phyloP scores from a whole-genome alignment of 2,797 vertebrate species.

The Novumbra hubbsi region DNA sequence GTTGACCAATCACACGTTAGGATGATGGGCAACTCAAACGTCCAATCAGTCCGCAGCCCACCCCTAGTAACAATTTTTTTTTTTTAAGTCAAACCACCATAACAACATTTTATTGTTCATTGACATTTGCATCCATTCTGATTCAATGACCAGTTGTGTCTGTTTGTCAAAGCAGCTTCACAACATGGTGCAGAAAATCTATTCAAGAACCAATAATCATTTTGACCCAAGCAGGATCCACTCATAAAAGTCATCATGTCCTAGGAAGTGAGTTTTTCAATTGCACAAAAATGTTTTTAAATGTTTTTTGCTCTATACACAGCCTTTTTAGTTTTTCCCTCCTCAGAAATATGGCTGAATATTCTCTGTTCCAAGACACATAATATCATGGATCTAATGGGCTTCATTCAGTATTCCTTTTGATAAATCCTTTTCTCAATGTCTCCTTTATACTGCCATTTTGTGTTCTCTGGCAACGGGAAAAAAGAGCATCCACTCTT shows the following conservation, averaged over 20 bases:
- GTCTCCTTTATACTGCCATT: slow-evolving; percentile 16
- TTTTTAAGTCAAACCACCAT: slow-evolving; percentile 50
- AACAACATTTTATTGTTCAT: slow-evolving; percentile 31
- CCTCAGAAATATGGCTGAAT: slow-evolving; percentile 62
- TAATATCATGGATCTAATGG: slow-evolving; percentile 46
- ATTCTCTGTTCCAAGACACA: slow-evolving; percentile 49
- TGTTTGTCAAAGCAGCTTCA: slow-evolving; percentile 46
- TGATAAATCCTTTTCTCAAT: slow-evolving; percentile 37
- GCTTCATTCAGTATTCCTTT: slow-evolving; percentile 33
- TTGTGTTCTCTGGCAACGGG: slow-evolving; percentile 14
- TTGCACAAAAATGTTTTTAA: slow-evolving; percentile 14
- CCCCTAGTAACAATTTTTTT: slow-evolving; percentile 47
- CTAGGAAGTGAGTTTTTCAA: slow-evolving; percentile 31
- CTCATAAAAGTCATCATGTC: slow-evolving; percentile 53
- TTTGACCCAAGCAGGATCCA: slow-evolving; percentile 38
- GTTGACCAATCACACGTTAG: slow-evolving; percentile 44
- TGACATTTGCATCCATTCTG: slow-evolving; percentile 31
- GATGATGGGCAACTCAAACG: slow-evolving; percentile 32
- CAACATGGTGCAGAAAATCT: slow-evolving; percentile 48
- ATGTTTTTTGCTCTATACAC: slow-evolving; percentile 4
- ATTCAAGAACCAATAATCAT: slow-evolving; percentile 47
- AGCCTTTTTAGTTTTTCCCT: slow-evolving; percentile 38
- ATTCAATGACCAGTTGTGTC: slow-evolving; percentile 41
- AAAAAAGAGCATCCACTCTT: not conserved
- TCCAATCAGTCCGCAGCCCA: slow-evolving; percentile 8